Evolutionary conservation across 2,113 vertebrate genomes (phyloP), one percentile per base, ranked within the genome.

Genomic region (Proterorhinus semilunaris): DNA sequence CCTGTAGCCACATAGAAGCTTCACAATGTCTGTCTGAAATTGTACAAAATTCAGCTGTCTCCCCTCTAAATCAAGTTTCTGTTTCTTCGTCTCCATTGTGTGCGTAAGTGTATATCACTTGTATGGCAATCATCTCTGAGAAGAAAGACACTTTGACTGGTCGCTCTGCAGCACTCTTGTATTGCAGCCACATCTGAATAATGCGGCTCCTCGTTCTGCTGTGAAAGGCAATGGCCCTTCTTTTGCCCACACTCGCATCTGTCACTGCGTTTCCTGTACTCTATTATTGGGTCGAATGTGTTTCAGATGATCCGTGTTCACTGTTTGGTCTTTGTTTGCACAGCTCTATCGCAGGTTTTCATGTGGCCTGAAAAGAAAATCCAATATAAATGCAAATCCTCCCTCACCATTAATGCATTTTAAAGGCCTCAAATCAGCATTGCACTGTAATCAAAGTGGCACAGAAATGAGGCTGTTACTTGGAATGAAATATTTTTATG

Each of bases 331-430:
- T 91, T 90, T 93, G 90, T 92, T 90, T 72, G 55, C 62, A 17
- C 74, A 55, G 84, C 81, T 86, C 82, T 85, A 78, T 89, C 89
- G 88, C 86, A 81, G 82, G 81, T 90, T 87, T 83, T 84, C 50
- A 79, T 83, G 83, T 80, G 58, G 42, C 74, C 78, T 84, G 66
- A 72, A 76, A 80, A 36, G 70, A 84, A 91, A 91, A 92, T 88
- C 88, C 91, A 93, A 93, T 93, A 93, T 92, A 93, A 92, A 93
- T 93, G 92, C 91, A 92, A 93, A 93, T 93, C 85, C 86, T 54
- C 86, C 53, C 69, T 74, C 6, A 69, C 89, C 88, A 90, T 92
- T 91, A 92, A 90, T 90, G 88, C 89, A 91, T 89, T 93, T 91
- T 91, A 88, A 91, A 87, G 82, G 87, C 83, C 67, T 74, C 75